Percentiles rank a stretch among this genome's conserved stretches.
phyloP scores from a whole-genome alignment of 1,140 invertebrate genomes.

The Drosophila neocordata region DNA sequence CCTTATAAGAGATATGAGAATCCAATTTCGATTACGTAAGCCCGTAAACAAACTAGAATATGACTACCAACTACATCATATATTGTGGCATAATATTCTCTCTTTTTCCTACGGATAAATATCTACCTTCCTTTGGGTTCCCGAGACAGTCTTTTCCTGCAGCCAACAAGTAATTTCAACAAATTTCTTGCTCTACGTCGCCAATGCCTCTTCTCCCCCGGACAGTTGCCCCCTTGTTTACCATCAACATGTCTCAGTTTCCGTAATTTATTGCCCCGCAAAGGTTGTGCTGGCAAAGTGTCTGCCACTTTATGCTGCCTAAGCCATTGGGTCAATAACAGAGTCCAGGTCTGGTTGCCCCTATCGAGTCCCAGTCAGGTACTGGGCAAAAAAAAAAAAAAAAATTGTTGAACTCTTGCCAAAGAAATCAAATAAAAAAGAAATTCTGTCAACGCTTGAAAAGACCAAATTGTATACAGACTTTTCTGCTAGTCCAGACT shows the following conservation, averaged over 20 bases:
- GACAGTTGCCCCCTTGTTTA: neutral
- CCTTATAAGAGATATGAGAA: too few species aligned
- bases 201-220: conserved; percentile 13
- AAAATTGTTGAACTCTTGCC: conserved; percentile 13
- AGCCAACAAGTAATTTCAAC: conserved; percentile 19
- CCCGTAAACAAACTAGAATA: too few species aligned
- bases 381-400: neutral
- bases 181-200: conserved; percentile 28
- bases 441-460: conserved; percentile 6
- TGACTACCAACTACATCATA: too few species aligned
- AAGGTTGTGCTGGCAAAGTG: conserved; percentile 49
- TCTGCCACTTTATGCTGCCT: conserved; percentile 60
- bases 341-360: neutral
- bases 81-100: too few species aligned
- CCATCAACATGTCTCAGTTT: conserved; percentile 8
- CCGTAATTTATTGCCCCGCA: conserved; percentile 55
- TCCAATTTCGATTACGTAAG: too few species aligned
- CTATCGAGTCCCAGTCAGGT: neutral
- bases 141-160: conserved; percentile 11
- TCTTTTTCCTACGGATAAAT: neutral
- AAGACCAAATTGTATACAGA: conserved; percentile 11
- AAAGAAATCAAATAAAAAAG: conserved; percentile 9
- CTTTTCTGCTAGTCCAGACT: neutral
- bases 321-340: conserved; percentile 74
- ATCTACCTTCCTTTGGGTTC: neutral